phyloP scores from a whole-genome alignment of 2,888 invertebrate genomes.

The Catocala nupta region DNA sequence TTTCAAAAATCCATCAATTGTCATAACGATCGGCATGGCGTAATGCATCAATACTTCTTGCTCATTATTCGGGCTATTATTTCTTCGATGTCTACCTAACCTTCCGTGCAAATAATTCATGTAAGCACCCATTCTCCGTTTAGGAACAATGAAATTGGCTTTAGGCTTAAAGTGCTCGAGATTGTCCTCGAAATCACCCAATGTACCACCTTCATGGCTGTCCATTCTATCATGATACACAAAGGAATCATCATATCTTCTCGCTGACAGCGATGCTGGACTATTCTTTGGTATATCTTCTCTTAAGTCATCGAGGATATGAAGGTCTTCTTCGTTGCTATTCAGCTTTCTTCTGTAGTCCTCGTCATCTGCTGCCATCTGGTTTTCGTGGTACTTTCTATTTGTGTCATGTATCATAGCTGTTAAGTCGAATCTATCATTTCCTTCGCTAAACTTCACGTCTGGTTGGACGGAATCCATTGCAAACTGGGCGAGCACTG shows the following conservation, averaged over 20 bases:
- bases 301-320: neutral
- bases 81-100: constrained; percentile 17
- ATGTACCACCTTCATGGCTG: constrained; percentile 38
- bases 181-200: constrained; percentile 53
- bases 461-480: constrained; percentile 60
- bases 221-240: constrained; percentile 57
- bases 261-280: constrained; percentile 1
- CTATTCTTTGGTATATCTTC: neutral
- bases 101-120: constrained; percentile 35
- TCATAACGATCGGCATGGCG: constrained; percentile 67
- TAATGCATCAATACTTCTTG: constrained; percentile 61
- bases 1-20: constrained; percentile 66
- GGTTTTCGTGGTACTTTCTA: constrained; percentile 20
- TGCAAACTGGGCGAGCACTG: constrained; percentile 48
- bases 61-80: constrained; percentile 33
- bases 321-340: constrained; percentile 2
- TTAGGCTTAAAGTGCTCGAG: constrained; percentile 45
- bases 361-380: constrained; percentile 9
- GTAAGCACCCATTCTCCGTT: constrained; percentile 31
- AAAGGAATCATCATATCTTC: constrained; percentile 42
- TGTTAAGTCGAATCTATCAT: constrained; percentile 69
- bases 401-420: constrained; percentile 58
- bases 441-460: constrained; percentile 64
- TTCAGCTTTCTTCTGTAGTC: constrained; percentile 38
- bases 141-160: constrained; percentile 1